Evolutionary conservation across 2,888 invertebrate species (phyloP).

Genomic region (Acheta domesticus): DNA sequence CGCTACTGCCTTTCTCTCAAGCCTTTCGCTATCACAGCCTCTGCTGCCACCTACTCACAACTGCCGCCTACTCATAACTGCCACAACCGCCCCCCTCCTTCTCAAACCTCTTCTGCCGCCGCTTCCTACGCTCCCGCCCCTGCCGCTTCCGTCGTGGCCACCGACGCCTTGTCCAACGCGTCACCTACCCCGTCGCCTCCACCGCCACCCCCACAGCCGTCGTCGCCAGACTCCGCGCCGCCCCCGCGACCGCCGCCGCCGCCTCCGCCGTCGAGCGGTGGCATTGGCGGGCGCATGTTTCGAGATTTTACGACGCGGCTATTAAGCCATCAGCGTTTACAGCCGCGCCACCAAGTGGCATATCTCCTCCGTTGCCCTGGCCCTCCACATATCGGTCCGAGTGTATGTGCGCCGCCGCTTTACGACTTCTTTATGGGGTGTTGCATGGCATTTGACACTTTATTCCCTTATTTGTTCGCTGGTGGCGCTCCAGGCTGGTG

Average conservation of each 20-base stretch:
- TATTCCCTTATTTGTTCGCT: constrained; percentile 18
- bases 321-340: constrained; percentile 18
- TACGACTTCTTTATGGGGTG: constrained; percentile 18
- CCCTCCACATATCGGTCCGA: neutral
- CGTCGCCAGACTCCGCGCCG: neutral
- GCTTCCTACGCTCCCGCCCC: too few species aligned
- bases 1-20: too few species aligned
- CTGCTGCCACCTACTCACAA: too few species aligned
- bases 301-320: neutral
- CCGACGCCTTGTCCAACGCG: neutral
- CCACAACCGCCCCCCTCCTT: too few species aligned
- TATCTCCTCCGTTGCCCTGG: neutral
- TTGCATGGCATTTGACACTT: constrained; percentile 18
- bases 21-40: too few species aligned
- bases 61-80: too few species aligned
- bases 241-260: neutral
- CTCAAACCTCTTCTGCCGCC: too few species aligned
- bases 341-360: constrained; percentile 18
- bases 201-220: neutral
- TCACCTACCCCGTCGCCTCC: neutral
- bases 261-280: neutral
- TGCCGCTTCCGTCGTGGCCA: too few species aligned
- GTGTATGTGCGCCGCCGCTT: neutral
- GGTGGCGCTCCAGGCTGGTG: neutral
- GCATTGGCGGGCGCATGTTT: neutral